Conservation (phyloP, 2,888 invertebrate genomes). For the Congeria kusceri region DNA sequence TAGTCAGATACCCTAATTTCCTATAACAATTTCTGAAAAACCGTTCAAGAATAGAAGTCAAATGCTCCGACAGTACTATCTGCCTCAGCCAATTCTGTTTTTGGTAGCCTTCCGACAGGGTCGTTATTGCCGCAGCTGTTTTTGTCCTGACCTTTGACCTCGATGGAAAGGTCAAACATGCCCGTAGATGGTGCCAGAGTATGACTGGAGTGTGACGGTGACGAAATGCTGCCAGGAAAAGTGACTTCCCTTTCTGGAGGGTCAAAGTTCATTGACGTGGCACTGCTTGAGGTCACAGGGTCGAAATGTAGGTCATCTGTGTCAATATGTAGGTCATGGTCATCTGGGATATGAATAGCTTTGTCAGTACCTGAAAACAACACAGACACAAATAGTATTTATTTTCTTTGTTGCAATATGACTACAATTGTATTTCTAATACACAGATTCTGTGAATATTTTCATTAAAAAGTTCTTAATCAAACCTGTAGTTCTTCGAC, state of each 20-base stretch:
- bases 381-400: neutral
- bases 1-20: too few species aligned
- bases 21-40: neutral
- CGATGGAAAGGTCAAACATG: constrained; percentile 34
- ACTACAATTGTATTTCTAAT: too few species aligned
- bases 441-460: too few species aligned
- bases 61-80: constrained; percentile 43
- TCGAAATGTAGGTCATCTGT: constrained; percentile 3
- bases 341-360: constrained; percentile 48
- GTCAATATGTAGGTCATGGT: constrained; percentile 44
- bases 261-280: constrained; percentile 33
- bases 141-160: constrained; percentile 6
- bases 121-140: neutral
- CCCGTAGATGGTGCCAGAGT: constrained; percentile 33
- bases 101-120: constrained; percentile 12
- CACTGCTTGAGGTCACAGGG: constrained; percentile 18
- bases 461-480: too few species aligned
- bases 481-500: too few species aligned
- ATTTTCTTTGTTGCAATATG: too few species aligned
- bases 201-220: constrained; percentile 28
- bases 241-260: constrained; percentile 52
- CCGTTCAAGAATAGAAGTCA: constrained; percentile 54
- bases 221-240: constrained; percentile 16
- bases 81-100: constrained; percentile 42
- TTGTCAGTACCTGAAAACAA: neutral